Evolutionary conservation across 2,113 vertebrate genomes (phyloP), one percentile per base, ranked within the genome.

Genomic region (Probosciger aterrimus): DNA sequence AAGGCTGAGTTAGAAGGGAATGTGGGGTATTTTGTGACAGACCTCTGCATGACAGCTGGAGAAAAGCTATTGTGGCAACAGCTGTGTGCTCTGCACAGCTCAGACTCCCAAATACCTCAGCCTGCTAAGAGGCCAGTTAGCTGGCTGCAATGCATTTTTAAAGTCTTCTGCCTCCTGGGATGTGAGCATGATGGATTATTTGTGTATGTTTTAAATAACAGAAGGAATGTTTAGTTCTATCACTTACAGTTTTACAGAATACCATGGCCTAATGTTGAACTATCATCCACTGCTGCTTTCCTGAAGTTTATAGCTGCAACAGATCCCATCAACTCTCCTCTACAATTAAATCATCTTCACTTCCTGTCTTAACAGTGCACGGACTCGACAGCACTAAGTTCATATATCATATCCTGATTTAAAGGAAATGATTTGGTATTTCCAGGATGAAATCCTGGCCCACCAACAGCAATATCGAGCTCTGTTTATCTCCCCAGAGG

Each of bases 21-120:
- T 98, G 98, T 63, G 77, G 84, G 88, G 96, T 97, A 98, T 98
- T 98, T 93, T 97, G 92, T 96, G 97, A 98, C 96, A 91, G 96
- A 97, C 96, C 97, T 97, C 91, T 76, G 82, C 95, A 90, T 82
- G 98, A 98, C 98, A 98, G 98, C 98, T 98, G 98, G 97, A 96
- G 96, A 93, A 96, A 96, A 97, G 97, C 97, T 98, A 96, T 78
- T 93, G 82, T 67, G 92, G 90, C 96, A 97, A 98, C 98, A 98
- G 98, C 98, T 98, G 98, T 97, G 97, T 47, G 79, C 90, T 92
- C 90, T 70, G 94, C 80, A 93, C 94, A 91, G 86, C 90, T 95
- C 96, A 49, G 82, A 86, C 97, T 97, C 97, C 97, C 95, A 91
- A 97, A 97, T 98, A 95, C 87, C 96, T 96, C 95, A 82, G 87